These are phyloP conservation scores for Mongoloraphidia duomilia DNA, from an alignment of 2,888 invertebrate genomes.

Conservation along the genomic window DNA sequence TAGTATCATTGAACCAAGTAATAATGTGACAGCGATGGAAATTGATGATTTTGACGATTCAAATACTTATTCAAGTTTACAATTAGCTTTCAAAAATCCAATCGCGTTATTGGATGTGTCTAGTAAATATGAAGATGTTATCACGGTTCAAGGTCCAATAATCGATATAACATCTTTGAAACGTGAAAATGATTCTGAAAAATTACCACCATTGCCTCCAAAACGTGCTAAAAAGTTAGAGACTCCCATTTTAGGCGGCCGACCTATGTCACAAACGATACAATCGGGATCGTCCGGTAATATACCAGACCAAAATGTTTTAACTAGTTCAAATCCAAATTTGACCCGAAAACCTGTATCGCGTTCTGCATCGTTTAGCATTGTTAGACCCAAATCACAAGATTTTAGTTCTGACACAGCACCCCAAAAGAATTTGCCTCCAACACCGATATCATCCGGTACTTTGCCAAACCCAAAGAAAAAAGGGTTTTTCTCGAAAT, in stretches of 20 bases:
- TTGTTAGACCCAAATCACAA: constrained; percentile 17
- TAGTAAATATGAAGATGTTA: constrained; percentile 42
- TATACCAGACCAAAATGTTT: constrained; percentile 16
- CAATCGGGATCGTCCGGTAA: constrained; percentile 15
- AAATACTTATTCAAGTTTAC: constrained; percentile 70
- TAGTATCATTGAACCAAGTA: not conserved
- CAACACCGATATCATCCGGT: constrained; percentile 29
- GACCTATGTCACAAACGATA: constrained; percentile 10
- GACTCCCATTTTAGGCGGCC: constrained; percentile 25
- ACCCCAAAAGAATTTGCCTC: constrained; percentile 40
- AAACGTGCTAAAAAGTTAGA: constrained; percentile 52
- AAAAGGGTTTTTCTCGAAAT: constrained; percentile 45
- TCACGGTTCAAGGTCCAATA: constrained; percentile 31
- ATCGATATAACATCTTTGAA: constrained; percentile 34
- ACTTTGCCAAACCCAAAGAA: constrained; percentile 42
- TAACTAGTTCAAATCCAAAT: constrained; percentile 17
- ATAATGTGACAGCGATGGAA: constrained; percentile 28
- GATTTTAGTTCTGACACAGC: constrained; percentile 20
- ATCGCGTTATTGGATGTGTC: constrained; percentile 37
- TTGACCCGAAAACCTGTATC: constrained; percentile 17
- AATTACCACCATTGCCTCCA: constrained; percentile 66
- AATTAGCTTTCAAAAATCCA: constrained; percentile 75
- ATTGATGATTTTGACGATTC: constrained; percentile 58
- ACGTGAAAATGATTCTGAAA: constrained; percentile 37
- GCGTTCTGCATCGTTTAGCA: constrained; percentile 23